phyloP scores from a whole-genome alignment of 2,113 vertebrate species.

The Oryzias woworae region DNA sequence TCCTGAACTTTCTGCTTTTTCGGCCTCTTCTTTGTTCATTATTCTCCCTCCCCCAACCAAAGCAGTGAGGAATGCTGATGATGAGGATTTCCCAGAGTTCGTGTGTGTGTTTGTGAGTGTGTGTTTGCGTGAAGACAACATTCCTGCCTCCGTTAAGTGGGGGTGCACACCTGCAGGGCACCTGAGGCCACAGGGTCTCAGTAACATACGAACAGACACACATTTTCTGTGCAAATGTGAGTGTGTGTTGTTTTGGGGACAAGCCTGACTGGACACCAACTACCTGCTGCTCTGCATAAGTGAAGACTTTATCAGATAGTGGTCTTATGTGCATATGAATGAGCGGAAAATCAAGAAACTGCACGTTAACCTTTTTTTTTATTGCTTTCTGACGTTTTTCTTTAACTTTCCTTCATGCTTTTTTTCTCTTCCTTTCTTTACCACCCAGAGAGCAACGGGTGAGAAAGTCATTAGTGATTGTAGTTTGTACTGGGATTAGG shows the following conservation, averaged over 20 bases:
- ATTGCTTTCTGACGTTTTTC: background rate
- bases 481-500: constrained; percentile 72
- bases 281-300: constrained; percentile 49
- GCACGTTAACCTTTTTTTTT: too few species aligned
- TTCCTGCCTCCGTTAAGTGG: constrained; percentile 61
- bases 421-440: background rate
- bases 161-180: constrained; percentile 78
- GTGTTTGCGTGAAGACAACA: constrained; percentile 44
- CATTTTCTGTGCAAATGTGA: constrained; percentile 14
- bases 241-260: constrained; percentile 11
- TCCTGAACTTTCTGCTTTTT: constrained; percentile 14
- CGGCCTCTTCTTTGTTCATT: constrained; percentile 63
- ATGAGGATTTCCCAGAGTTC: constrained; percentile 71
- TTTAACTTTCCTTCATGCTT: background rate
- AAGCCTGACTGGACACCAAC: constrained; percentile 70
- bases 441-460: constrained; percentile 37
- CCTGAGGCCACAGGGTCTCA: constrained; percentile 70
- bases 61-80: constrained; percentile 73
- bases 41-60: constrained; percentile 50
- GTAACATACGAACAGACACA: constrained; percentile 21
- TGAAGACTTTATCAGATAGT: background rate
- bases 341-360: background rate
- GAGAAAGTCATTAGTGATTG: constrained; percentile 71
- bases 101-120: constrained; percentile 32
- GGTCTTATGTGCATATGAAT: too few species aligned